Evolutionary conservation across 2,113 vertebrate genomes (phyloP).

Genomic region (Calyptommatus sinebrachiatus): DNA sequence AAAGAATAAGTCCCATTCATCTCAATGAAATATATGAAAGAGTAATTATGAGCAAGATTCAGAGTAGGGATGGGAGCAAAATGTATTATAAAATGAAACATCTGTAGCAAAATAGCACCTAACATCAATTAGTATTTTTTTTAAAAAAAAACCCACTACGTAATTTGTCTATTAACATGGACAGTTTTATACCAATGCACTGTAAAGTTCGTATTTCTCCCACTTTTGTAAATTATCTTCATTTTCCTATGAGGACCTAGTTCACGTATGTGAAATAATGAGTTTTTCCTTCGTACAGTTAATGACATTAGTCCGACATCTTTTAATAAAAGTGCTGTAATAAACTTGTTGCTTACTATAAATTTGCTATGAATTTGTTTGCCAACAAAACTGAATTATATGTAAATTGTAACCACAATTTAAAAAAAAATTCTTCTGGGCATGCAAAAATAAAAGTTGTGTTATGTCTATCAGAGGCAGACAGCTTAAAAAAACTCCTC

Average conservation of each 20-base stretch:
- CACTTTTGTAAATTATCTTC: not conserved
- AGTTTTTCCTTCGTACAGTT: not conserved
- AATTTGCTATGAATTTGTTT: not conserved
- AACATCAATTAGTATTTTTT: too few species aligned
- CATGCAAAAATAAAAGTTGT: not conserved
- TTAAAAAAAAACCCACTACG: too few species aligned
- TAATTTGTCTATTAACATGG: not conserved
- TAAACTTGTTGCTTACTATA: not conserved
- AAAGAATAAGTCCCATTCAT: not conserved
- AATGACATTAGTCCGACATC: not conserved
- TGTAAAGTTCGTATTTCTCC: not conserved
- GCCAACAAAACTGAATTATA: not conserved
- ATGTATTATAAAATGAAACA: too few species aligned
- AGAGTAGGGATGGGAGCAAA: too few species aligned
- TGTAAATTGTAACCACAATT: not conserved
- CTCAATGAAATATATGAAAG: too few species aligned
- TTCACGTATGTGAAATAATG: not conserved
- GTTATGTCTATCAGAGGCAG: not conserved
- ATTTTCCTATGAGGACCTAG: not conserved
- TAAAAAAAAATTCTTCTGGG: not conserved
- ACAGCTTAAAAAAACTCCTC: not conserved
- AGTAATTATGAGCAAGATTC: too few species aligned
- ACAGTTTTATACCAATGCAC: not conserved
- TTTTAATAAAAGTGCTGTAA: not conserved
- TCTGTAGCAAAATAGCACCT: too few species aligned